Conservation (phyloP, 2,888 invertebrate species). For the Apoda limacodes region DNA sequence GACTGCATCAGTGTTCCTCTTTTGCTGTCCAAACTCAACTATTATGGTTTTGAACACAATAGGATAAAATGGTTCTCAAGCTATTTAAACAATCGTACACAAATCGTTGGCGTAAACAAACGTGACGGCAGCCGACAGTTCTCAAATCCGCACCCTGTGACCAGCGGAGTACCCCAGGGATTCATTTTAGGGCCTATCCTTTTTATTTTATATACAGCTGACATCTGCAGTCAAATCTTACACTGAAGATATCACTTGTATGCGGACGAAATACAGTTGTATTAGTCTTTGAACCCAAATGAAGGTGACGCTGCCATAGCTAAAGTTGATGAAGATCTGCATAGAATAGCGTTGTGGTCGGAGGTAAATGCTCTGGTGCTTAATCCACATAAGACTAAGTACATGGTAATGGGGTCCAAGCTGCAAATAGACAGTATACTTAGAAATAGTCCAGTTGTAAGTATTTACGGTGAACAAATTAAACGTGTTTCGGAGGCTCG, state of each 20-base stretch:
- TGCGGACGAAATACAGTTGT: slow-evolving; percentile 3
- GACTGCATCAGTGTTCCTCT: slow-evolving; percentile 10
- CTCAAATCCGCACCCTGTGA: no score
- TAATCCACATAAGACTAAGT: slow-evolving; percentile 4
- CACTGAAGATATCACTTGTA: slow-evolving; percentile 2
- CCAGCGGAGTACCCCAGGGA: slow-evolving; percentile 1
- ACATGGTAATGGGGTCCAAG: neutral
- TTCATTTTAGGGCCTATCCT: slow-evolving; percentile 4
- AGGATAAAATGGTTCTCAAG: slow-evolving; percentile 9
- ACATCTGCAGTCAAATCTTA: slow-evolving; percentile 1
- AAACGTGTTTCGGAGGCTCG: neutral
- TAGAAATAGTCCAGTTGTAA: neutral
- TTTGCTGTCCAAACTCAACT: slow-evolving; percentile 9
- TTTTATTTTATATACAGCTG: slow-evolving; percentile 4
- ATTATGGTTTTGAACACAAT: slow-evolving; percentile 3
- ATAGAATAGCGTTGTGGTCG: slow-evolving; percentile 2
- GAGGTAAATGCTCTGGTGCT: slow-evolving; percentile 1
- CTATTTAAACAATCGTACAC: slow-evolving; percentile 6
- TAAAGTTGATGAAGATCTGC: slow-evolving; percentile 4
- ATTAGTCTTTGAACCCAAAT: slow-evolving; percentile 4
- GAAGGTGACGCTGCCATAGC: slow-evolving; percentile 1
- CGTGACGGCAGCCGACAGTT: no score
- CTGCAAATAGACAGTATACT: neutral
- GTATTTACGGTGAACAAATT: neutral
- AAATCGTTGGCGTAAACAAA: neutral